Percentiles rank a stretch among this genome's conserved stretches.
Evolutionary conservation across 2,113 vertebrate genomes (phyloP).

Genomic region (Myotis davidii): DNA sequence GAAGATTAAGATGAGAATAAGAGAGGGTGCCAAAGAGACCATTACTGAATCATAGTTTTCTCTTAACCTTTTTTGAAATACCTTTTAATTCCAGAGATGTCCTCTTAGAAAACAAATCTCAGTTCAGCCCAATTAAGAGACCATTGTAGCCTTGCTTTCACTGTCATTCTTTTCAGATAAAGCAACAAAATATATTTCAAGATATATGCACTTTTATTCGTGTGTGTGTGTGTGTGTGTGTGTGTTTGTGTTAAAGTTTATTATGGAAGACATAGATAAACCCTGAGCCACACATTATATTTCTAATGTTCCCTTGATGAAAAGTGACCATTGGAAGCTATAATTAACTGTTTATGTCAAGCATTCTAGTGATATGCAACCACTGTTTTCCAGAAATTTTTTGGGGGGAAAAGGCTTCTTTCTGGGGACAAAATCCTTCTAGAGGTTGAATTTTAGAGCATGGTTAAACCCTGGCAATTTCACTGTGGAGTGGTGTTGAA

Average conservation of each 20-base stretch:
- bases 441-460: neutral
- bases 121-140: neutral
- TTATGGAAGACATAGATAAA: neutral
- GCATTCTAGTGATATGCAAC: neutral
- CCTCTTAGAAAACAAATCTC: neutral
- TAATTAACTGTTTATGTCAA: neutral
- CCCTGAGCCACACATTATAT: neutral
- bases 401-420: fast-evolving
- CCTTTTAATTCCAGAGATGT: neutral
- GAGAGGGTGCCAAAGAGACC: neutral
- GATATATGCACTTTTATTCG: neutral
- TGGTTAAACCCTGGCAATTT: neutral
- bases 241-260: neutral
- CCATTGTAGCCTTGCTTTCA: neutral
- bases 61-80: neutral
- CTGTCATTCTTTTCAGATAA: neutral
- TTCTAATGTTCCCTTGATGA: neutral
- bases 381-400: neutral
- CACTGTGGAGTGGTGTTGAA: neutral
- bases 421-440: neutral
- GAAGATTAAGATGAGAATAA: neutral
- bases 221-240: too few species aligned
- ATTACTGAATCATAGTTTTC: neutral
- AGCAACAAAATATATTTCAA: neutral
- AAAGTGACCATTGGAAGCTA: neutral